Base-by-base conservation (phyloP, 2,797 vertebrate species). In the Thaleichthys pacificus region DNA sequence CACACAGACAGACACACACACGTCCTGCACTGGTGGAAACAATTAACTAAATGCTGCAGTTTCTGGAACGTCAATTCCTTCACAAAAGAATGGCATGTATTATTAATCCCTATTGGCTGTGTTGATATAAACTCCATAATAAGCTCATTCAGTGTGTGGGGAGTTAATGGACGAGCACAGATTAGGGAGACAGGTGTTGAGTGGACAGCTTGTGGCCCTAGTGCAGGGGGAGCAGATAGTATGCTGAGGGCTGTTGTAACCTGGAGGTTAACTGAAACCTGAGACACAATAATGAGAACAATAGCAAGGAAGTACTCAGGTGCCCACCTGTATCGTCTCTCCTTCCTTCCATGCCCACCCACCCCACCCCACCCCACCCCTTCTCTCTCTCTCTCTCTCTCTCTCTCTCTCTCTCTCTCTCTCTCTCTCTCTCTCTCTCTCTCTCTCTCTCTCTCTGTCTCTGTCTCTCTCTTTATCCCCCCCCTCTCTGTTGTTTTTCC, bases 231-330 rank as follows among this genome's bases (percentile, higher is more conserved):
- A 61, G 51, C 24, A 68, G 49, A 85, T 58, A 80, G 77, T 82
- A 85, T 75, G 75, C 69, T 61, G 74, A 72, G 69, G 51, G 70
- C 72, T 80, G 77, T 87, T 79, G 32, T 30, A 74, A 72, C 66
- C 74, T 70, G 78, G 63, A 61, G 74, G 78, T 80, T 81, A 80
- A 80, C 77, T 84, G 83, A 87, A 86, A 90, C 87, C 78, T 11
- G 73, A 86, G 82, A 83, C 68, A 83, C 74, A 83, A 84, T 75
- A 80, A 32, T 78, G 87, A 78, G 80, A 84, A 85, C 74, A 83
- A 84, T 75, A 80, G 32, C 80, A 87, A 78, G 80, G 82, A 85
- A 81, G 80, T 57, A 30, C 68, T 63, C 21, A 77, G 71, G 63
- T 32, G 63, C 83, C 85, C 71, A 9, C 35, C 76, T 82, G 85